Percentiles rank a stretch among this genome's conserved stretches.
Conservation (phyloP, 2,888 invertebrate genomes). For the Metallyticus violacea region DNA sequence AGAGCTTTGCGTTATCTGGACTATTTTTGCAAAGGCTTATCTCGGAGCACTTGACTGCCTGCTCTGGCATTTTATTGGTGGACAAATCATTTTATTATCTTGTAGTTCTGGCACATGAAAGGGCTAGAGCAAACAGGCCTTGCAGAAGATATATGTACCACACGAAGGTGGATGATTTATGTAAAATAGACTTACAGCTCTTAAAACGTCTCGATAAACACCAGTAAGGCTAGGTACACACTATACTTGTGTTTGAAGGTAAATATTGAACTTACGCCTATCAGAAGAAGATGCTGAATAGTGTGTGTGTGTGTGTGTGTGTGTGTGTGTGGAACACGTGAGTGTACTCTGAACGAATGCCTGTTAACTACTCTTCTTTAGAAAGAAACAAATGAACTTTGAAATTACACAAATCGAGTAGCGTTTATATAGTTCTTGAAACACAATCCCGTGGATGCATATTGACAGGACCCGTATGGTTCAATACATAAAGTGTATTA, state of each 20-base stretch:
- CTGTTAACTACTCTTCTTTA: too few species aligned
- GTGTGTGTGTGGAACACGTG: background rate
- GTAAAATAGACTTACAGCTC: background rate
- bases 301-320: too few species aligned
- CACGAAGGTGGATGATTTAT: background rate
- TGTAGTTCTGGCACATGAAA: background rate
- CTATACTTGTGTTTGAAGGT: background rate
- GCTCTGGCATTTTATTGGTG: background rate
- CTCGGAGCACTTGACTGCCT: background rate
- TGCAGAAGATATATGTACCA: background rate
- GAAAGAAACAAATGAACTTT: too few species aligned
- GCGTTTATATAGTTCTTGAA: too few species aligned
- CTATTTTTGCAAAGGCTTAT: background rate
- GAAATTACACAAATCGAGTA: too few species aligned
- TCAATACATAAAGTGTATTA: too few species aligned
- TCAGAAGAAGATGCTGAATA: background rate
- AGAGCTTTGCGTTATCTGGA: background rate
- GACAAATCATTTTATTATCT: background rate
- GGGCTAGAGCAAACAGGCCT: background rate
- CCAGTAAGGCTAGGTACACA: background rate
- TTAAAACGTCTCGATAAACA: background rate
- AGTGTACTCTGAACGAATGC: background rate
- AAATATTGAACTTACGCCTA: background rate
- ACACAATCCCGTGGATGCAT: too few species aligned
- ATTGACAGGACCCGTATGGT: too few species aligned